These are phyloP conservation scores for Aphrocallistes beatrix DNA, from an alignment of 37 sponge, comb jelly and placozoan genomes.

Conservation along the genomic window DNA sequence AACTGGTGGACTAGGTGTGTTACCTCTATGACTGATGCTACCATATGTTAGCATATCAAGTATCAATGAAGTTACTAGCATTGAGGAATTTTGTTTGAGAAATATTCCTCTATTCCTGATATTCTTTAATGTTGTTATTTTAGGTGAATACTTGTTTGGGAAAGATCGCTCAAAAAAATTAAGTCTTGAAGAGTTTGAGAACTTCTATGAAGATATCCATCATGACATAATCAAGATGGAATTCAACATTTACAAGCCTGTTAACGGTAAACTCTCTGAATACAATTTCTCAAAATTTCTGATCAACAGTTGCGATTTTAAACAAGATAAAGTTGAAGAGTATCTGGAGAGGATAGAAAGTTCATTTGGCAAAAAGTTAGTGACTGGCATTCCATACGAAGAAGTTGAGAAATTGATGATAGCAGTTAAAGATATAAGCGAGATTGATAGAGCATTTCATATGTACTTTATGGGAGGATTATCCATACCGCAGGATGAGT, in stretches of 20 bases:
- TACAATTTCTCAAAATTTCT: not conserved
- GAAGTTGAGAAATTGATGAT: not conserved
- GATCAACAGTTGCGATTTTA: slow-evolving; percentile 12
- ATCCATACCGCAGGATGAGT: not conserved
- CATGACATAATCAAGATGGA: not conserved
- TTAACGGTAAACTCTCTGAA: not conserved
- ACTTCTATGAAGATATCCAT: not conserved
- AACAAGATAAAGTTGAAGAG: not conserved
- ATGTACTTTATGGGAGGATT: slow-evolving; percentile 10
- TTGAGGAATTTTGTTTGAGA: too few species aligned
- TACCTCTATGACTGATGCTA: too few species aligned
- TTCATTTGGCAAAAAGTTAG: not conserved
- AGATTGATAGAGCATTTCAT: not conserved
- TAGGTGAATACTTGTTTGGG: slow-evolving; percentile 5
- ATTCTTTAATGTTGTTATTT: too few species aligned
- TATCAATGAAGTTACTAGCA: too few species aligned
- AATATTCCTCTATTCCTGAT: too few species aligned
- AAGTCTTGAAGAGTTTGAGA: not conserved
- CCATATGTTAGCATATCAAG: too few species aligned
- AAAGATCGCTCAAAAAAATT: not conserved
- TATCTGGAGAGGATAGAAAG: not conserved
- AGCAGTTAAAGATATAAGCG: not conserved
- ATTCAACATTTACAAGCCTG: not conserved
- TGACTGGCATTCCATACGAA: not conserved
- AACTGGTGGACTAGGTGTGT: not conserved